A percentile compares a stretch with the other conserved stretches of the same genome.
phyloP scores from a whole-genome alignment of 2,888 invertebrate species.

The Caenorhabditis afra region DNA sequence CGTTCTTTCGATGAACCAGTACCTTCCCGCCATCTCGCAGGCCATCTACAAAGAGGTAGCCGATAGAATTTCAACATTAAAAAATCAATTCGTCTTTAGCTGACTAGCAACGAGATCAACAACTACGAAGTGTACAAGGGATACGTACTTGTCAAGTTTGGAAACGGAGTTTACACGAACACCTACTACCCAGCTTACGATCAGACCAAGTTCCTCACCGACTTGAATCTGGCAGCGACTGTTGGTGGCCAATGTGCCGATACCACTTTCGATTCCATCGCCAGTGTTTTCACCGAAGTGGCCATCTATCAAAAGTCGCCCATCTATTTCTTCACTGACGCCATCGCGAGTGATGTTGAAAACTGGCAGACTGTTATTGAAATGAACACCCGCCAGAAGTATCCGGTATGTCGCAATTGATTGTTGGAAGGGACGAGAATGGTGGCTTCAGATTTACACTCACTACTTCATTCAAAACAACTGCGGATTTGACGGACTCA shows the following conservation, averaged over 20 bases:
- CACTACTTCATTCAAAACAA: slow-evolving; percentile 57
- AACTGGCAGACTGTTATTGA: slow-evolving; percentile 67
- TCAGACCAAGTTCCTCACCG: slow-evolving; percentile 49
- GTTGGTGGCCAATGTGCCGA: slow-evolving; percentile 58
- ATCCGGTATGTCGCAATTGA: slow-evolving; percentile 47
- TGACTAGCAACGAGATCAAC: slow-evolving; percentile 29
- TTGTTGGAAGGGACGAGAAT: neutral
- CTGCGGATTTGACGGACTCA: slow-evolving; percentile 65
- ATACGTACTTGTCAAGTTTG: slow-evolving; percentile 65
- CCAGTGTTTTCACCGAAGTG: slow-evolving; percentile 59
- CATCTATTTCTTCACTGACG: slow-evolving; percentile 74
- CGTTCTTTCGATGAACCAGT: slow-evolving; percentile 61
- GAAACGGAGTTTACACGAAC: slow-evolving; percentile 55
- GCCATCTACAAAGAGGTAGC: slow-evolving; percentile 53
- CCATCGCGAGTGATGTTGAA: slow-evolving; percentile 64
- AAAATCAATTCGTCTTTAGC: neutral
- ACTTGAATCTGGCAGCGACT: slow-evolving; percentile 40
- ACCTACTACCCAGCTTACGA: slow-evolving; percentile 45
- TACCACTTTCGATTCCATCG: slow-evolving; percentile 57
- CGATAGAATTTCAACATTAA: neutral
- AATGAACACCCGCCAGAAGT: slow-evolving; percentile 66
- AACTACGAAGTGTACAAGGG: slow-evolving; percentile 59
- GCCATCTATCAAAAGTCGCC: slow-evolving; percentile 71
- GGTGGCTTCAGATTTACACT: slow-evolving; percentile 61
- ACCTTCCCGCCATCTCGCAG: slow-evolving; percentile 42